These are phyloP conservation scores for Heliconius ethilla DNA, from an alignment of 2,888 invertebrate genomes.

Conservation along the genomic window DNA sequence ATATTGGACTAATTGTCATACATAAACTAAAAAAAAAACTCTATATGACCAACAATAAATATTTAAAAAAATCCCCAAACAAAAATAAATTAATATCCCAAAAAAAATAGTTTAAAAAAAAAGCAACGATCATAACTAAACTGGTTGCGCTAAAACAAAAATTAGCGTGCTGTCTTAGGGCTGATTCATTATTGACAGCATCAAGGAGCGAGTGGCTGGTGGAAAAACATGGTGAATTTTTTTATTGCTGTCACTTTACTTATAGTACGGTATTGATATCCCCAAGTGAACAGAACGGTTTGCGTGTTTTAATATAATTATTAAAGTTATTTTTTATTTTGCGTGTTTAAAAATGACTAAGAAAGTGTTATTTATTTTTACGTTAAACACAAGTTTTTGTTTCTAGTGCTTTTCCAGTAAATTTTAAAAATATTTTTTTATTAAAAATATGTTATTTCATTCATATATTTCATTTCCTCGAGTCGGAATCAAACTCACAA, in stretches of 20 bases:
- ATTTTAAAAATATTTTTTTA: too few species aligned
- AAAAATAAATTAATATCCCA: background rate
- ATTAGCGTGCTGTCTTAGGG: constrained; percentile 70
- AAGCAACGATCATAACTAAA: constrained; percentile 37
- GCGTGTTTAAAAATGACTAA: background rate
- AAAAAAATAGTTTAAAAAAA: background rate
- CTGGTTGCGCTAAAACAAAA: constrained; percentile 51
- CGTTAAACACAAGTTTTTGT: too few species aligned
- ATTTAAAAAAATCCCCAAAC: too few species aligned
- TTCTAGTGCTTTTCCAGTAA: background rate
- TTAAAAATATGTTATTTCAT: too few species aligned
- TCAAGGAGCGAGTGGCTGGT: constrained; percentile 69
- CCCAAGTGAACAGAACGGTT: constrained; percentile 22
- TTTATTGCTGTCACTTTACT: constrained; percentile 72
- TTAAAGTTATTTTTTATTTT: background rate
- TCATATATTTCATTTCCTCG: too few species aligned
- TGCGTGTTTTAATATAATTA: constrained; percentile 32
- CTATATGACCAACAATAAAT: background rate
- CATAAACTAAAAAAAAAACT: too few species aligned
- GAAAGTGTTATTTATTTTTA: too few species aligned
- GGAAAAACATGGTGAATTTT: constrained; percentile 75
- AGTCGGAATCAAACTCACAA: too few species aligned
- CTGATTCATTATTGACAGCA: constrained; percentile 68
- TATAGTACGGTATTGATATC: constrained; percentile 41
- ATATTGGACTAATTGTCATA: too few species aligned